Percentiles rank a stretch among this genome's conserved stretches.
Conservation (phyloP, 1,140 invertebrate genomes). For the Marisa cornuarietis region DNA sequence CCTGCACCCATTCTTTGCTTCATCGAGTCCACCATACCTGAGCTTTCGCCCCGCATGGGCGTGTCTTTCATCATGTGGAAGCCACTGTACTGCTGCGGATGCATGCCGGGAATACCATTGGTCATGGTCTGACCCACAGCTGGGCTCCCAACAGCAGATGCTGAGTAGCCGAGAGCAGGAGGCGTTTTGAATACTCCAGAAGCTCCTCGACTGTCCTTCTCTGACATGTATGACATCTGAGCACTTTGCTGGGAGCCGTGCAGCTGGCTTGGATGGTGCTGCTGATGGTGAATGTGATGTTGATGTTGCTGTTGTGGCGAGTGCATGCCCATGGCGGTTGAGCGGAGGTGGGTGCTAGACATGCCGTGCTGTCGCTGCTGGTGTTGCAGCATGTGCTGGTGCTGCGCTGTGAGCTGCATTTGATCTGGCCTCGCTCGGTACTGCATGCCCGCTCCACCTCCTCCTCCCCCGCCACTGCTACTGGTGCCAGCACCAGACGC, state of each 20-base stretch:
- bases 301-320: constrained; percentile 1
- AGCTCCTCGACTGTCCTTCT: not conserved
- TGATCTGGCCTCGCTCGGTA: constrained; percentile 1
- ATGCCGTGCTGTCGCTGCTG: not conserved
- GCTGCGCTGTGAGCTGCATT: not conserved
- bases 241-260: constrained; percentile 2
- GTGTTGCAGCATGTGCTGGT: not conserved
- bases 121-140: not conserved
- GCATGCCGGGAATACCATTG: constrained; percentile 14
- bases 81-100: constrained; percentile 13
- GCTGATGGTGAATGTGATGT: constrained; percentile 1
- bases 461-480: not conserved
- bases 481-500: too few species aligned
- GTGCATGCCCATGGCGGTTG: not conserved
- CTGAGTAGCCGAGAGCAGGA: not conserved
- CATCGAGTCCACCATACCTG: not conserved
- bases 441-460: not conserved
- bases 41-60: not conserved
- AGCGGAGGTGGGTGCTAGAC: too few species aligned
- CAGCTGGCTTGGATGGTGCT: constrained; percentile 6
- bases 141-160: not conserved
- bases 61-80: constrained; percentile 8
- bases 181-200: constrained; percentile 18
- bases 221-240: not conserved
- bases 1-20: not conserved